These are phyloP conservation scores for Adoxophyes honmai DNA, from an alignment of 1,140 invertebrate genomes.

Conservation along the genomic window DNA sequence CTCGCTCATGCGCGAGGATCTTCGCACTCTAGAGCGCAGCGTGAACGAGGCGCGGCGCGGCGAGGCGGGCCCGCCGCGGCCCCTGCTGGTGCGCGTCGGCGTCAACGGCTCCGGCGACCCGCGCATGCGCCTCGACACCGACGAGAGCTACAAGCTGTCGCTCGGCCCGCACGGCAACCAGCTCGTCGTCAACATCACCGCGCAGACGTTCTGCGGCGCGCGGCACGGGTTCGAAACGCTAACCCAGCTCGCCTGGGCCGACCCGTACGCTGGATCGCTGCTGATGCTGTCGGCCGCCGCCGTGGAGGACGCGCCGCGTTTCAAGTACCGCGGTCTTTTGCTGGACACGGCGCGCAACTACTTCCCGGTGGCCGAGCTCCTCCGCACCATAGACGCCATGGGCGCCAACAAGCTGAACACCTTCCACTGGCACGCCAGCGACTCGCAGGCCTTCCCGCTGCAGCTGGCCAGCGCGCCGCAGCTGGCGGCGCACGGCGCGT, in stretches of 20 bases:
- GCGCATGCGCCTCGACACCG: slow-evolving; percentile 81
- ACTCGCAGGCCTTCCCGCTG: slow-evolving; percentile 90
- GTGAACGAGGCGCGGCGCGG: slow-evolving; percentile 63
- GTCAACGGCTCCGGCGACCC: slow-evolving; percentile 73
- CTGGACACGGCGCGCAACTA: slow-evolving; percentile 88
- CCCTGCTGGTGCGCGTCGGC: slow-evolving; percentile 75
- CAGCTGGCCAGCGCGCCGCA: slow-evolving; percentile 82
- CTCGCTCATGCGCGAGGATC: slow-evolving; percentile 47
- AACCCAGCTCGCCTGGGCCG: slow-evolving; percentile 87
- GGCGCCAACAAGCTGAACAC: slow-evolving; percentile 89
- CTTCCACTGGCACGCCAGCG: slow-evolving; percentile 91
- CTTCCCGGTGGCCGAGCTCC: slow-evolving; percentile 83
- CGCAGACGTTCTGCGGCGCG: slow-evolving; percentile 85
- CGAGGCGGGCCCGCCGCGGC: slow-evolving; percentile 47
- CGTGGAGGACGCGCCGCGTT: slow-evolving; percentile 79
- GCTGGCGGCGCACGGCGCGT: slow-evolving; percentile 86
- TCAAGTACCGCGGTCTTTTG: slow-evolving; percentile 84
- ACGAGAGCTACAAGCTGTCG: slow-evolving; percentile 85
- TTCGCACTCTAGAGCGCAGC: slow-evolving; percentile 42
- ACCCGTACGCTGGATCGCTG: slow-evolving; percentile 79
- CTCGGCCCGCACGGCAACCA: slow-evolving; percentile 75
- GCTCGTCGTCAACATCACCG: slow-evolving; percentile 80
- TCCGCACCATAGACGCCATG: slow-evolving; percentile 86
- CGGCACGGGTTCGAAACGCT: slow-evolving; percentile 89
- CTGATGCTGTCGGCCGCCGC: slow-evolving; percentile 79